Base-by-base conservation (phyloP, 2,113 vertebrate genomes). In the Micronycteris hirsuta region DNA sequence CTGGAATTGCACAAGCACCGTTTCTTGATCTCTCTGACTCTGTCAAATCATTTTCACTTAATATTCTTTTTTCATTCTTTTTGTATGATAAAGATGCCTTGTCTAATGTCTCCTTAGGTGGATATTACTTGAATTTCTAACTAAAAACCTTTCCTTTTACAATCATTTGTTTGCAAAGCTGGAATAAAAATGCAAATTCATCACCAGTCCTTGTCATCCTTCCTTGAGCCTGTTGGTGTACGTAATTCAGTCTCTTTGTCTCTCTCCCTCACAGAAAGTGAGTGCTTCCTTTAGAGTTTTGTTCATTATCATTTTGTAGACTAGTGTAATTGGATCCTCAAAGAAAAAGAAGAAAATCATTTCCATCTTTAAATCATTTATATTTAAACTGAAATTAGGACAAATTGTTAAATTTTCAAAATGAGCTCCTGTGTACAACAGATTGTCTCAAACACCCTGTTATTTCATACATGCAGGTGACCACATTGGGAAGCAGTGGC, bases 41-140 rank as follows among this genome's bases (percentile, higher is more conserved):
- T 91, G 56, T 43, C 63, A 65, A 73, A 58, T 87, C 26, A 87
- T 94, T 93, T 95, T 73, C 49, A 82, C 63, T 86, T 92, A 74
- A 49, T 89, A 89, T 68, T 71, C 38, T 10, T 31, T 80, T 54
- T 52, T 82, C 8, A 3, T 58, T 76, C 33, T 63, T 43, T 41
- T 28, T 33, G 4, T 49, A 16, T 54, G 43, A 43, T 65, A 38
- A 3, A 89, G 43, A 45, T 65, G 38, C 4, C 28, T 52, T 24
- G 9, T 87, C 41, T 87, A 67, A 31, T 47, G 19, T 84, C 33
- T 78, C 38, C 36, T 26, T 91, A 63, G n/a, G 36, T 91, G 68
- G 38, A 22, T 83, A n/a, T 43, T 31, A 41, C 31, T n/a, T 70
- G 47, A 77, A 93, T 93, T 95, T 93, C 20, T 68, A 68, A 63